phyloP scores from a whole-genome alignment of 1,140 invertebrate genomes.

The Macrosteles quadrilineatus region DNA sequence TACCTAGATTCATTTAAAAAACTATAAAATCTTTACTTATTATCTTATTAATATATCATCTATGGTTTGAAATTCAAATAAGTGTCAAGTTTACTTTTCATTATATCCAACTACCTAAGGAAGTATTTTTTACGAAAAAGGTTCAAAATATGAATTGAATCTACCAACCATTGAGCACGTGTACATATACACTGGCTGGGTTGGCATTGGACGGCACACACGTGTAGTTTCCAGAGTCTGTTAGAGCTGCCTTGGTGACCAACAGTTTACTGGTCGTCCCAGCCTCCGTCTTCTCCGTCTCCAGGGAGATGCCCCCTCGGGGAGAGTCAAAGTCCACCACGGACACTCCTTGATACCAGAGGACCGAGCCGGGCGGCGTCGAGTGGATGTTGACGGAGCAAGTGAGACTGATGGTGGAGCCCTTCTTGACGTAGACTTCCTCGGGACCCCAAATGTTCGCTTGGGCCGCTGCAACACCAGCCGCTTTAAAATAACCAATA shows the following conservation, averaged over 20 bases:
- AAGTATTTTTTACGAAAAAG: no score
- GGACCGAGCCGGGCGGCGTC: constrained; percentile 72
- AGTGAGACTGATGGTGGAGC: constrained; percentile 85
- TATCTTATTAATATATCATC: no score
- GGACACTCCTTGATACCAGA: constrained; percentile 79
- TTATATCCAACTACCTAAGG: no score
- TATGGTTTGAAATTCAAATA: no score
- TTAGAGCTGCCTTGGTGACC: constrained; percentile 79
- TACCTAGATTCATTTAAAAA: no score
- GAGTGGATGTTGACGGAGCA: constrained; percentile 87
- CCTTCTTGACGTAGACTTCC: constrained; percentile 86
- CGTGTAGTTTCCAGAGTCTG: constrained; percentile 88
- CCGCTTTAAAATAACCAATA: constrained; percentile 21
- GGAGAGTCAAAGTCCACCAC: constrained; percentile 86
- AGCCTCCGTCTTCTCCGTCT: constrained; percentile 86
- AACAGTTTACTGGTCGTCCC: constrained; percentile 87
- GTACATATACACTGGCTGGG: constrained; percentile 82
- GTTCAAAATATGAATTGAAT: no score
- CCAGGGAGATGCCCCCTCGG: constrained; percentile 79
- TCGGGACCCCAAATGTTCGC: constrained; percentile 82
- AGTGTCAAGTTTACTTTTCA: no score
- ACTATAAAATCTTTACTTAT: no score
- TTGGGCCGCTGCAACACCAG: constrained; percentile 69
- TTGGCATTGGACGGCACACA: constrained; percentile 86
- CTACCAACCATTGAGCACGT: constrained; percentile 85